Conservation (phyloP, 2,113 vertebrate genomes). For the Gymnogyps californianus region DNA sequence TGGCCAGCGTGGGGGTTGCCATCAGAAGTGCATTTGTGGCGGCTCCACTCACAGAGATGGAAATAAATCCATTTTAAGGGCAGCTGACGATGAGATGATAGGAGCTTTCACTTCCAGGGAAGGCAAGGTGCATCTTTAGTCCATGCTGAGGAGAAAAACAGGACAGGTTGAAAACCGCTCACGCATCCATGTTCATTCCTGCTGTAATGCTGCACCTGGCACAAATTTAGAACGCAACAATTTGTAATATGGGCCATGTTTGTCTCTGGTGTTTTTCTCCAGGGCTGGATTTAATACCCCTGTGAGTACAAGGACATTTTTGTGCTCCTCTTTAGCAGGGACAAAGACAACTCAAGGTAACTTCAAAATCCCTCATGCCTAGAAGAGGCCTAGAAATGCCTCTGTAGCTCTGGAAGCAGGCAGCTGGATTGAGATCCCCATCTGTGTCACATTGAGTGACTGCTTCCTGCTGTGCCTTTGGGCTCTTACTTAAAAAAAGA, state of each 20-base stretch:
- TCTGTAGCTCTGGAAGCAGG: neutral
- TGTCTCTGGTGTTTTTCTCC: neutral
- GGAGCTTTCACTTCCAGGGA: neutral
- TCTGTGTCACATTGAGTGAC: neutral
- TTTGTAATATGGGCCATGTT: neutral
- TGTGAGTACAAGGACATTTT: neutral
- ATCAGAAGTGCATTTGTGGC: neutral
- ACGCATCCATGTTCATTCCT: accelerated
- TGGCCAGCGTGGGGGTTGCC: neutral
- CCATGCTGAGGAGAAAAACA: neutral
- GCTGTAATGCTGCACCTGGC: neutral
- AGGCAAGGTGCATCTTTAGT: neutral
- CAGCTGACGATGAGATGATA: neutral
- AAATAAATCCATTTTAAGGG: neutral
- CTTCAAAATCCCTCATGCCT: neutral
- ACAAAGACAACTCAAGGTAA: neutral
- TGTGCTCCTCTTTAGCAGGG: neutral
- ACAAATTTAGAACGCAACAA: neutral
- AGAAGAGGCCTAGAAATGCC: neutral
- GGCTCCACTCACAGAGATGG: neutral
- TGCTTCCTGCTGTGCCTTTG: neutral
- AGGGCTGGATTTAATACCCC: neutral
- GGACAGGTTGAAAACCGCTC: neutral
- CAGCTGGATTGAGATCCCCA: neutral
- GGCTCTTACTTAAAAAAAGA: neutral